These are phyloP conservation scores for Caretta caretta DNA, from an alignment of 2,113 vertebrate genomes.

Conservation along the genomic window DNA sequence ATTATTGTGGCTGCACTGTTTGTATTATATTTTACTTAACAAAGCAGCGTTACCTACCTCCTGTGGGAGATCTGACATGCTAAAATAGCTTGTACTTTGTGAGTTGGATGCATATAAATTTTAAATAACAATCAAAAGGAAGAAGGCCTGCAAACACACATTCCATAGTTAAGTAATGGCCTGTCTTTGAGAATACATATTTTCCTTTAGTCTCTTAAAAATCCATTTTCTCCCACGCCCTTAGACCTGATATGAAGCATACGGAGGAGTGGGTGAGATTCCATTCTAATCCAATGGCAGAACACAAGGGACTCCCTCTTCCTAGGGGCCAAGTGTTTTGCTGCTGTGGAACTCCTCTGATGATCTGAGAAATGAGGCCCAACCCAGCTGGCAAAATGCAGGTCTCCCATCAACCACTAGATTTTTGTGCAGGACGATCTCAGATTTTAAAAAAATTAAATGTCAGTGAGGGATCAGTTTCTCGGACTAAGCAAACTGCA, in stretches of 20 bases:
- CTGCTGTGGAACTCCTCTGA: not conserved
- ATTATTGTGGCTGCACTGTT: not conserved
- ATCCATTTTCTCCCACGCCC: not conserved
- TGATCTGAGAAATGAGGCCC: not conserved
- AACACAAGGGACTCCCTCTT: conserved; percentile 1
- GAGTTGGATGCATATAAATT: not conserved
- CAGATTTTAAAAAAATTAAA: not conserved
- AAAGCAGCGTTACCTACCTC: not conserved
- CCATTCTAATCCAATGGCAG: conserved; percentile 23
- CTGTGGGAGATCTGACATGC: not conserved
- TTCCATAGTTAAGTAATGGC: not conserved
- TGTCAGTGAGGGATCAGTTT: not conserved
- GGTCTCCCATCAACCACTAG: not conserved
- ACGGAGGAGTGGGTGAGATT: not conserved
- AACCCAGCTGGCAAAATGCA: not conserved
- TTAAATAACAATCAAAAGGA: not conserved
- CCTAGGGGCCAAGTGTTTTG: not conserved
- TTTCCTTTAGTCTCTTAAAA: not conserved
- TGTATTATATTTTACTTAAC: not conserved
- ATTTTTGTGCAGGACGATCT: not conserved
- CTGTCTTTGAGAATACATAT: not conserved
- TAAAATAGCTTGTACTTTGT: not conserved
- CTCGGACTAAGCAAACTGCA: not conserved
- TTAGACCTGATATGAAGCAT: not conserved
- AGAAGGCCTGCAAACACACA: not conserved